A percentile compares a stretch with the other conserved stretches of the same genome.
phyloP scores from a whole-genome alignment of 2,797 vertebrate species.

The Sebastes aleutianus region DNA sequence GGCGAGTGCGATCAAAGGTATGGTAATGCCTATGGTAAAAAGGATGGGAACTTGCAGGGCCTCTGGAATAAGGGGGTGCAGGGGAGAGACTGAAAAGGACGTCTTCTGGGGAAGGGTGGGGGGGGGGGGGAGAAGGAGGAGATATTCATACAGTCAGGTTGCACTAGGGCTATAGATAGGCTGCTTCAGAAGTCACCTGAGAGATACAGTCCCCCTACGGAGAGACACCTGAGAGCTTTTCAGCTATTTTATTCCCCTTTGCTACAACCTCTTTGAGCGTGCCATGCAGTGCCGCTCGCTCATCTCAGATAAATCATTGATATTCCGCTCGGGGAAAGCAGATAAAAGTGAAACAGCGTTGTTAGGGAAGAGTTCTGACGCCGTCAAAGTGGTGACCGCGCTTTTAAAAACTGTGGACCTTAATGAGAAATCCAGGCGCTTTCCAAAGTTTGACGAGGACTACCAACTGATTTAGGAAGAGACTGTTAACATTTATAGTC shows the following conservation, averaged over 20 bases:
- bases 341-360: conserved; percentile 42
- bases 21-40: conserved; percentile 77
- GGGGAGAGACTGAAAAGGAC: conserved; percentile 30
- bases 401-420: conserved; percentile 27
- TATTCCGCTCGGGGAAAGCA: background rate
- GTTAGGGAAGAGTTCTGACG: conserved; percentile 25
- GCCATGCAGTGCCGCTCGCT: background rate
- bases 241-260: conserved; percentile 37
- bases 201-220: conserved; percentile 23
- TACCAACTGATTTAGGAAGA: conserved; percentile 25
- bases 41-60: conserved; percentile 61
- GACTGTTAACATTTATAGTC: conserved; percentile 30
- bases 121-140: conserved; percentile 1
- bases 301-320: conserved; percentile 55
- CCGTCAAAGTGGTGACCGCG: conserved; percentile 11
- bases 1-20: conserved; percentile 78
- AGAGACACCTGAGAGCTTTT: conserved; percentile 34
- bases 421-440: conserved; percentile 48
- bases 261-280: conserved; percentile 5
- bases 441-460: conserved; percentile 49
- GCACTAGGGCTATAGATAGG: conserved; percentile 49
- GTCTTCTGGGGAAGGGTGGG: conserved; percentile 43
- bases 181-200: conserved; percentile 48
- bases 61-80: conserved; percentile 57
- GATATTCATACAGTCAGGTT: conserved; percentile 58